Conservation (phyloP, 2,797 vertebrate species). For the Amblyopsis hoosieri region DNA sequence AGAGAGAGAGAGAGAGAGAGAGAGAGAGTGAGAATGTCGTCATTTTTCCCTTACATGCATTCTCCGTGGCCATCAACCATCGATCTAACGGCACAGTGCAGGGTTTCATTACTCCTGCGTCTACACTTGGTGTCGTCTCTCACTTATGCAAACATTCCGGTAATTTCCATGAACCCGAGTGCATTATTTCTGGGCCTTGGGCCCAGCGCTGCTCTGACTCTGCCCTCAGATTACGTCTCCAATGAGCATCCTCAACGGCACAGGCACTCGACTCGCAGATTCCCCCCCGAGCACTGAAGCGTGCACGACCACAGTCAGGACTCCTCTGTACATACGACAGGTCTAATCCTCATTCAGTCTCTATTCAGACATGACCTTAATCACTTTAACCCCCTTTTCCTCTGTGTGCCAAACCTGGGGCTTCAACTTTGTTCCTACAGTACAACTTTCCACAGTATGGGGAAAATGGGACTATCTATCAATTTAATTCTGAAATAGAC, state of each 20-base stretch:
- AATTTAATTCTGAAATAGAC: slow-evolving; percentile 19
- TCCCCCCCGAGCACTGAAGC: slow-evolving; percentile 66
- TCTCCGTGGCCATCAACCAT: slow-evolving; percentile 43
- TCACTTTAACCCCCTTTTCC: slow-evolving; percentile 56
- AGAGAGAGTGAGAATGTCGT: slow-evolving; percentile 21
- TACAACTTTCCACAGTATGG: slow-evolving; percentile 8
- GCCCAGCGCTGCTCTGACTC: slow-evolving; percentile 55
- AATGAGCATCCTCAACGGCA: slow-evolving; percentile 56
- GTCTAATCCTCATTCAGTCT: slow-evolving; percentile 64
- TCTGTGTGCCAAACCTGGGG: slow-evolving; percentile 48
- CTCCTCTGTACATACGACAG: slow-evolving; percentile 66
- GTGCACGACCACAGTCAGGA: slow-evolving; percentile 61
- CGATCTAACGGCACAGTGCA: slow-evolving; percentile 28
- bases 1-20: slow-evolving; percentile 16
- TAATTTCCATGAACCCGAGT: slow-evolving; percentile 45
- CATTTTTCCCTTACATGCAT: slow-evolving; percentile 45
- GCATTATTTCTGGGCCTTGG: slow-evolving; percentile 64
- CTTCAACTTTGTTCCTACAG: slow-evolving; percentile 42
- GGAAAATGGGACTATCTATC: slow-evolving; percentile 30
- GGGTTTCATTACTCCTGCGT: slow-evolving; percentile 40
- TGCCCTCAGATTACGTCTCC: slow-evolving; percentile 61
- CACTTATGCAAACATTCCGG: slow-evolving; percentile 40
- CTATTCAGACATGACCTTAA: slow-evolving; percentile 55
- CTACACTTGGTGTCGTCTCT: slow-evolving; percentile 34
- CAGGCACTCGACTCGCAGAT: slow-evolving; percentile 56